A percentile compares a stretch with the other conserved stretches of the same genome.
These are phyloP conservation scores for Acrossocheilus fasciatus DNA, from an alignment of 2,797 vertebrate genomes.

Conservation along the genomic window DNA sequence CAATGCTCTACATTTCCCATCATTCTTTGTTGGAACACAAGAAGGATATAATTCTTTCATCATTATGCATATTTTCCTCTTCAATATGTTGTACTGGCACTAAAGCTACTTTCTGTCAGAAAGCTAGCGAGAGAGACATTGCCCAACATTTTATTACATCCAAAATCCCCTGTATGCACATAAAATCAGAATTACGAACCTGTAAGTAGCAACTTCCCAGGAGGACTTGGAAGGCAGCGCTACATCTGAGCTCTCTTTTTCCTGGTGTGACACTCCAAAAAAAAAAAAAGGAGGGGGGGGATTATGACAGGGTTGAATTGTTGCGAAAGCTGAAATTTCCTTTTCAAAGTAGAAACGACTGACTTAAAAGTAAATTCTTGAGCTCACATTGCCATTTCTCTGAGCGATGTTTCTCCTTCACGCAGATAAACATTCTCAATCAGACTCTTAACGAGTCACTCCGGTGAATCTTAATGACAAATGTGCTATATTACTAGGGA, in stretches of 20 bases:
- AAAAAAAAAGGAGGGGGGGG: neutral
- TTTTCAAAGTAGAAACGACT: conserved; percentile 1
- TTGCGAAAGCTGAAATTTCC: conserved; percentile 6
- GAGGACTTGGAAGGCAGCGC: conserved; percentile 10
- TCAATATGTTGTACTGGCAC: neutral
- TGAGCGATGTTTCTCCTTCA: conserved; percentile 20
- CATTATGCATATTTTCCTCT: neutral
- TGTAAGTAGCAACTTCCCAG: conserved; percentile 29
- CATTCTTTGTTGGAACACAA: neutral
- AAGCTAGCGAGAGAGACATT: conserved; percentile 1
- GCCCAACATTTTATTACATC: conserved; percentile 13
- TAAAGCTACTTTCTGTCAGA: conserved; percentile 15
- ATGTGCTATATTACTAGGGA: conserved; percentile 36
- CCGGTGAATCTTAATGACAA: conserved; percentile 44
- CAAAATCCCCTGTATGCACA: conserved; percentile 20
- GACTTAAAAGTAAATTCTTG: neutral
- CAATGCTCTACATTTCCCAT: neutral
- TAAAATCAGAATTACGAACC: conserved; percentile 18
- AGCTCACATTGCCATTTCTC: neutral
- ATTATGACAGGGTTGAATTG: conserved; percentile 32
- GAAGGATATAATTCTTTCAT: neutral
- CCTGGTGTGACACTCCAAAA: conserved; percentile 5
- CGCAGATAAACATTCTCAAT: conserved; percentile 39
- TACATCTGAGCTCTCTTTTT: conserved; percentile 35
- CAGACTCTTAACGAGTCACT: conserved; percentile 54